Percentiles rank a stretch among this genome's conserved stretches.
phyloP scores from a whole-genome alignment of 2,797 vertebrate species.

The Enteromius argenteus region DNA sequence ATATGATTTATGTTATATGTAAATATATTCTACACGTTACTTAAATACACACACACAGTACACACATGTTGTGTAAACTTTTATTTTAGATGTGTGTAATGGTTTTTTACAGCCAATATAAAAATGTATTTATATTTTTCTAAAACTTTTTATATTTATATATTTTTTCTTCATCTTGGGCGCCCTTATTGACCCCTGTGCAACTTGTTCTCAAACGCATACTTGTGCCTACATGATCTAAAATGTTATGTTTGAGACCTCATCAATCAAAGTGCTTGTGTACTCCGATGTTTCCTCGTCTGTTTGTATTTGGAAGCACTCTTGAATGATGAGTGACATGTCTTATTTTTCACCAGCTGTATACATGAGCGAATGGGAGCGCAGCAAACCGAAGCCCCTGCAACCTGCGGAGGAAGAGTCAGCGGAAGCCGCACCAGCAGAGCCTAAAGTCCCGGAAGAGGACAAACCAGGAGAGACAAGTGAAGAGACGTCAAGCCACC shows the following conservation, averaged over 20 bases:
- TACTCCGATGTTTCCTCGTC: background rate
- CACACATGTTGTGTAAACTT: too few species aligned
- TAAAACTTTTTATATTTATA: background rate
- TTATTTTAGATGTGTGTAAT: too few species aligned
- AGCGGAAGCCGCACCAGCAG: constrained; percentile 42
- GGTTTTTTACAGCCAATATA: too few species aligned
- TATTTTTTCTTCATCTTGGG: background rate
- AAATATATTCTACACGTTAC: too few species aligned
- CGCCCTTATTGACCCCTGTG: background rate
- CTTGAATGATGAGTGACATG: background rate
- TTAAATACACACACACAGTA: too few species aligned
- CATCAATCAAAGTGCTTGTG: constrained; percentile 9
- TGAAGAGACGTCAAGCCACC: constrained; percentile 50
- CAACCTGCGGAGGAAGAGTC: constrained; percentile 61
- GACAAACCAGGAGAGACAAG: constrained; percentile 66
- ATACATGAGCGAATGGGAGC: constrained; percentile 89
- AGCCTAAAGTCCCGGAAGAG: constrained; percentile 67
- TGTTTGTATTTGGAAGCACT: background rate
- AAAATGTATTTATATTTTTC: background rate
- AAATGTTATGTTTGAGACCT: background rate
- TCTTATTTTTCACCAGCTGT: constrained; percentile 79
- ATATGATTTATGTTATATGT: too few species aligned
- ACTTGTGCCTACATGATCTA: constrained; percentile 13
- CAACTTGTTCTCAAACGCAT: background rate
- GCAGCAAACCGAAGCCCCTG: constrained; percentile 76